Evolutionary conservation across 2,888 invertebrate species (phyloP), one percentile per base, ranked within the genome.

Genomic region (Sabatieria punctata): DNA sequence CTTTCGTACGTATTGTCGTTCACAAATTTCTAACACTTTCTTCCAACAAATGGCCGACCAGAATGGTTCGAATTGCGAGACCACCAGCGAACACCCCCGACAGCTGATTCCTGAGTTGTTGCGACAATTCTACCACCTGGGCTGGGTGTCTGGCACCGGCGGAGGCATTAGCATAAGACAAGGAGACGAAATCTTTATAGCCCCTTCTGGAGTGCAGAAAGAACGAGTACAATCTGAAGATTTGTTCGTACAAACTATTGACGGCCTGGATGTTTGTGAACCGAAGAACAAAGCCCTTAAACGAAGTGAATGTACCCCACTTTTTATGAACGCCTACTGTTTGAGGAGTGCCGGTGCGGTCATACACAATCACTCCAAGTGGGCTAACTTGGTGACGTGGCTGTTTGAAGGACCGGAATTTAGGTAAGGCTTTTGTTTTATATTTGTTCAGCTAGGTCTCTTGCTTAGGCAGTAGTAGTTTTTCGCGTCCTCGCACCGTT

Each of bases 71-170:
- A n/a, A n/a, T n/a, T n/a, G n/a, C n/a, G n/a, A n/a, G n/a, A n/a
- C n/a, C n/a, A n/a, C n/a, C n/a, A n/a, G n/a, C n/a, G n/a, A n/a
- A n/a, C n/a, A 38, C 19, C 38, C 38, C 19, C 6, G 8, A 8
- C 19, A 8, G 38, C 69, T 93, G 38, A 93, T 95, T 60, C 89
- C 89, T 2, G 79, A 81, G 60, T 69, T 95, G 44, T 88, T 89
- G 63, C 75, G 77, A 45, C 83, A 82, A 65, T 93, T 95, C 69
- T 95, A 93, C 67, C 69, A 82, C 55, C 71, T 88, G 43, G 91
- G 89, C 60, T 95, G 93, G 93, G 89, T 89, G 0, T 85, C 85
- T 3, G 93, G 93, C 4, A 93, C 93, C 23, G 93, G 93, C 18
- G 95, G 93, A 8, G 69, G 68, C 2, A 56, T 59, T 53, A 57